phyloP scores from a whole-genome alignment of 2,888 invertebrate genomes.

The Tenthredo mesomela region DNA sequence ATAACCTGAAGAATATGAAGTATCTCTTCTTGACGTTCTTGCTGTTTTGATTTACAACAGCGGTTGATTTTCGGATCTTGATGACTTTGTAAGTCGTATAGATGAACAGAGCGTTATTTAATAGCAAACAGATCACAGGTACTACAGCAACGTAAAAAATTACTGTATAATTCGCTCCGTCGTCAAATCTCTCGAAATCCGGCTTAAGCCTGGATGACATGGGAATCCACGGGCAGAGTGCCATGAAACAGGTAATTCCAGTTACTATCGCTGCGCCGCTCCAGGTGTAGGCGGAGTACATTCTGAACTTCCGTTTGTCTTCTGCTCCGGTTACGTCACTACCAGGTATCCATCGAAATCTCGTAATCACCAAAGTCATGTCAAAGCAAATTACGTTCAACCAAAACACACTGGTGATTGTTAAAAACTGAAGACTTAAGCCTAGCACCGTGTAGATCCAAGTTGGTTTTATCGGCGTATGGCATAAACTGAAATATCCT shows the following conservation, averaged over 20 bases:
- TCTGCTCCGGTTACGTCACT: constrained; percentile 59
- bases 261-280: constrained; percentile 61
- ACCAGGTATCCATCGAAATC: constrained; percentile 67
- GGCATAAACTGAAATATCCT: constrained; percentile 65
- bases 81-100: constrained; percentile 67
- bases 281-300: constrained; percentile 62
- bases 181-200: constrained; percentile 63
- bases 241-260: constrained; percentile 62
- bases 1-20: constrained; percentile 65
- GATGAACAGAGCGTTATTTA: constrained; percentile 64
- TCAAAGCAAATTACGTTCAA: constrained; percentile 71
- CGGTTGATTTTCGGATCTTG: constrained; percentile 62
- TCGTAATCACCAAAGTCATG: constrained; percentile 69
- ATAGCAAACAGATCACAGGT: constrained; percentile 61
- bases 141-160: constrained; percentile 62
- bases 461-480: constrained; percentile 56
- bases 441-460: constrained; percentile 62
- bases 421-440: constrained; percentile 65
- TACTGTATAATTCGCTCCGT: constrained; percentile 57
- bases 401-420: constrained; percentile 67
- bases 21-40: constrained; percentile 64
- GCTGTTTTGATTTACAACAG: constrained; percentile 59
- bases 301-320: constrained; percentile 65
- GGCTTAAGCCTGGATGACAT: constrained; percentile 64
- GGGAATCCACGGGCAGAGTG: constrained; percentile 66